Evolutionary conservation across 2,888 invertebrate genomes (phyloP).

Genomic region (Hemithea aestivaria): DNA sequence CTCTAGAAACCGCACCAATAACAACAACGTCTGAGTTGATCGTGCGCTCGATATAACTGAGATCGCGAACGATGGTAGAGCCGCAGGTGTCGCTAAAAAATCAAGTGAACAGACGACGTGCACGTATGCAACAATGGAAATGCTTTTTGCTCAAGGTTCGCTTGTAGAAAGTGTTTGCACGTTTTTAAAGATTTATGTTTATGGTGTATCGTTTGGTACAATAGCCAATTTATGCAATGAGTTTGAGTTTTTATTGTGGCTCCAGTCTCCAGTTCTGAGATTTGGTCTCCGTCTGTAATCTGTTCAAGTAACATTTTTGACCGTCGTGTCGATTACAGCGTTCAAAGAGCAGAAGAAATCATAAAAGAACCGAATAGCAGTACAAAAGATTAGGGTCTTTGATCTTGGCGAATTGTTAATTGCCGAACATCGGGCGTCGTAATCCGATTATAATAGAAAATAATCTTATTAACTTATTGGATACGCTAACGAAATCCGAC

Average conservation of each 20-base stretch:
- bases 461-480: constrained; percentile 1
- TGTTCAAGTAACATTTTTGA: constrained; percentile 14
- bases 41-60: constrained; percentile 25
- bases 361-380: too few species aligned
- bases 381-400: too few species aligned
- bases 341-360: constrained; percentile 3
- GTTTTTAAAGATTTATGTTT: constrained; percentile 40
- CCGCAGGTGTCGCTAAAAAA: constrained; percentile 42
- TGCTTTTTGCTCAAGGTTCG: constrained; percentile 44
- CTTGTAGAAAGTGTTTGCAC: constrained; percentile 51
- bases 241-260: constrained; percentile 30
- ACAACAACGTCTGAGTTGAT: constrained; percentile 26
- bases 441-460: background rate
- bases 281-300: constrained; percentile 16
- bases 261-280: constrained; percentile 7
- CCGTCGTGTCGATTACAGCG: constrained; percentile 2
- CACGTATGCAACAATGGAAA: constrained; percentile 48
- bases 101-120: constrained; percentile 44
- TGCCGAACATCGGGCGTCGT: too few species aligned
- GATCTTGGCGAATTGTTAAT: too few species aligned
- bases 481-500: constrained; percentile 1
- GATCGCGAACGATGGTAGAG: constrained; percentile 32
- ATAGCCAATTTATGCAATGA: constrained; percentile 42
- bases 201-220: constrained; percentile 42
- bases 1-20: constrained; percentile 36